Evolutionary conservation across 2,797 vertebrate genomes (phyloP).

Genomic region (Acridotheres tristis): DNA sequence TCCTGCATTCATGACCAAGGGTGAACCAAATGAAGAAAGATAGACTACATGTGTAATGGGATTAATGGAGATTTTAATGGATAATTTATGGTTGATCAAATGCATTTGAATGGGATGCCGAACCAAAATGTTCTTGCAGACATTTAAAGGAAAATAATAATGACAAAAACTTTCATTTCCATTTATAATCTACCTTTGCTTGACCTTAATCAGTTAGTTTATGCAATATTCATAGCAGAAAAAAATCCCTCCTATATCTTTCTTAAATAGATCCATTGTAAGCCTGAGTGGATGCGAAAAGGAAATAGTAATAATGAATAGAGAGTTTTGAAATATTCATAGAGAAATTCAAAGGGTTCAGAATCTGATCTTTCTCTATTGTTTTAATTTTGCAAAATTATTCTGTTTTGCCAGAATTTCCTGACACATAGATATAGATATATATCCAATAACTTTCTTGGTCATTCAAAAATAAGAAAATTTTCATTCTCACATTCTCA

Average conservation of each 20-base stretch:
- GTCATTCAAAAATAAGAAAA: background rate
- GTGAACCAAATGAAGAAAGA: background rate
- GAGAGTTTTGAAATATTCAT: constrained; percentile 33
- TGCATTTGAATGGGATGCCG: background rate
- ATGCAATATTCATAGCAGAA: constrained; percentile 52
- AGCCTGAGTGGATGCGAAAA: background rate
- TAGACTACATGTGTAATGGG: constrained; percentile 3
- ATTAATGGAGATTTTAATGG: constrained; percentile 28
- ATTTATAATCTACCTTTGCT: constrained; percentile 55
- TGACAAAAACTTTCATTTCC: constrained; percentile 45
- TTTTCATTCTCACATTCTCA: background rate
- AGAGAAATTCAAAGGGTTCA: constrained; percentile 14
- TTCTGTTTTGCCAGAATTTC: background rate
- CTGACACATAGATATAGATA: background rate
- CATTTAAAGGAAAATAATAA: constrained; percentile 47
- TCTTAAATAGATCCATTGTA: constrained; percentile 15
- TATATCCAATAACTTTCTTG: background rate
- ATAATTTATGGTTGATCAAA: constrained; percentile 29
- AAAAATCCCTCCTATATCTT: constrained; percentile 28
- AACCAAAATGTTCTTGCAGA: constrained; percentile 5
- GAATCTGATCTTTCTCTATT: background rate
- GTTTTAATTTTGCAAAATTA: constrained; percentile 8
- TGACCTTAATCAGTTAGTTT: constrained; percentile 48
- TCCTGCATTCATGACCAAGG: background rate
- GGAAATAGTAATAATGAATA: constrained; percentile 32